Conservation (phyloP, 2,797 vertebrate species). For the Sebastes goodei region DNA sequence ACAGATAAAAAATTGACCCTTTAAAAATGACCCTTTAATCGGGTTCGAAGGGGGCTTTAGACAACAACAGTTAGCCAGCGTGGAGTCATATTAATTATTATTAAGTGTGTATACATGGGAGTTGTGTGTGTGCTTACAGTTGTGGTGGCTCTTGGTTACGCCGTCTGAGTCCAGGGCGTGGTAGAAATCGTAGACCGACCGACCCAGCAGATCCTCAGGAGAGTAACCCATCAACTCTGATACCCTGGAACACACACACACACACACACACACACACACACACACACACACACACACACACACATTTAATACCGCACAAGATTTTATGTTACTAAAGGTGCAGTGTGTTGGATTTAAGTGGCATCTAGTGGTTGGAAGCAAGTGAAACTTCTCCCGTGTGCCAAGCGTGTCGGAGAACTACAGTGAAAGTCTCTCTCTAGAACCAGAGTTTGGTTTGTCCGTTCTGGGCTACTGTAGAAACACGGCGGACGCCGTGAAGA, state of each 20-base stretch:
- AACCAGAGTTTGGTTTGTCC: no score
- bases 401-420: no score
- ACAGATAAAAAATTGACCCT: no score
- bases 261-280: constrained; percentile 8
- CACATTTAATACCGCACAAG: background rate
- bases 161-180: constrained; percentile 93
- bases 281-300: constrained; percentile 1
- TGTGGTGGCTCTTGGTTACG: constrained; percentile 96
- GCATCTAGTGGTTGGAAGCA: no score
- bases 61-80: background rate
- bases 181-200: constrained; percentile 94
- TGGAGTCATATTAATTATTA: background rate
- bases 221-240: constrained; percentile 93
- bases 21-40: no score
- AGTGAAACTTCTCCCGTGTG: no score
- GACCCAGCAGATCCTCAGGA: constrained; percentile 94
- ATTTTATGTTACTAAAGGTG: background rate
- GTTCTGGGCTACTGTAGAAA: no score
- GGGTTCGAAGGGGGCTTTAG: fast-evolving
- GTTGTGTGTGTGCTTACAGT: constrained; percentile 84
- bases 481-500: no score
- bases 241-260: constrained; percentile 81
- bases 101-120: background rate
- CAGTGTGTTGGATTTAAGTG: no score
- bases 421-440: no score